Percentiles rank a stretch among this genome's conserved stretches.
These are phyloP conservation scores for Salvator merianae DNA, from an alignment of 2,113 vertebrate genomes.

Conservation along the genomic window DNA sequence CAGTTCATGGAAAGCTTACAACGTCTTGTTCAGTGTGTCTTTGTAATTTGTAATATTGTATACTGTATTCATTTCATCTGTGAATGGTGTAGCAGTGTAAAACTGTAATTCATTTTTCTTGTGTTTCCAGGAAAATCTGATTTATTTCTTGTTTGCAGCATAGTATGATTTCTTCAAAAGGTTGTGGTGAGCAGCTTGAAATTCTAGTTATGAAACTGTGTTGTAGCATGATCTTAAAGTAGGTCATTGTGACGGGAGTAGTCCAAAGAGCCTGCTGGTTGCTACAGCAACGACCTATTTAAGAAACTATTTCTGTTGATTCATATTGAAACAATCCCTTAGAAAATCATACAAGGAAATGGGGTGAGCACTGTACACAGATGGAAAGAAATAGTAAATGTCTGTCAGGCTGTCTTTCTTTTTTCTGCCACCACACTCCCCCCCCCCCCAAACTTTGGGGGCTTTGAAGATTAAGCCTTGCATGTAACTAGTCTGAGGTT, in stretches of 20 bases:
- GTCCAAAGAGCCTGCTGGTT: constrained; percentile 73
- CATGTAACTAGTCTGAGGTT: background rate
- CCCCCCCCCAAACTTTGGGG: background rate
- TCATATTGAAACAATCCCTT: constrained; percentile 77
- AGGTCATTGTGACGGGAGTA: constrained; percentile 84
- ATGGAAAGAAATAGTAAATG: constrained; percentile 8
- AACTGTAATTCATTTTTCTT: background rate
- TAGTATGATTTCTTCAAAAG: constrained; percentile 49
- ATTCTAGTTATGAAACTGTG: constrained; percentile 61
- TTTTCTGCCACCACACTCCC: accelerated
- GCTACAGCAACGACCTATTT: constrained; percentile 86
- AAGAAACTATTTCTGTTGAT: constrained; percentile 78
- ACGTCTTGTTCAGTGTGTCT: background rate
- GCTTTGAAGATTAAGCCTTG: background rate
- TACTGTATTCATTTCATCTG: constrained; percentile 6
- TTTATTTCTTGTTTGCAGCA: constrained; percentile 9
- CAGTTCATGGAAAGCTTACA: background rate
- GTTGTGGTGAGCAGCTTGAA: constrained; percentile 62
- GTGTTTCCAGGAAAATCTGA: constrained; percentile 25
- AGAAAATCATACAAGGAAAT: constrained; percentile 66
- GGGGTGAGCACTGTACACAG: constrained; percentile 7
- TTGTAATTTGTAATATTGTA: accelerated
- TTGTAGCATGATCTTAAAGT: constrained; percentile 75
- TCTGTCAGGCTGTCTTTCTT: background rate
- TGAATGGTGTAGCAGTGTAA: background rate